Conservation (phyloP, 2,797 vertebrate genomes). For the Typhlichthys subterraneus region DNA sequence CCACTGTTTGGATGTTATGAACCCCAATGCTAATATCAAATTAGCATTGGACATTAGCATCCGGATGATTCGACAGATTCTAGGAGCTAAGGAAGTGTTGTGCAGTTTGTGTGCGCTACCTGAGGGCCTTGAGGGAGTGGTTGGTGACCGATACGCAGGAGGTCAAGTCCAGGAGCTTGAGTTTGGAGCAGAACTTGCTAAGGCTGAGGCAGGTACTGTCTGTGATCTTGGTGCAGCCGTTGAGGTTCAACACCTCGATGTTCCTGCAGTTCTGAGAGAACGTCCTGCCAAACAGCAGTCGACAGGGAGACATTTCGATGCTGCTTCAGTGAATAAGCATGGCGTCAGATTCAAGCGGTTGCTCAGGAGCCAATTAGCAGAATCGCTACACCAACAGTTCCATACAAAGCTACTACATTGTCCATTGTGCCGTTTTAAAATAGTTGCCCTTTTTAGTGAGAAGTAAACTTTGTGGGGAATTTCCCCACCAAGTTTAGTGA, state of each 20-base stretch:
- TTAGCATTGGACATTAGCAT: too few species aligned
- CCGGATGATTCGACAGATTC: too few species aligned
- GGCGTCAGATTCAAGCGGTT: slow-evolving; percentile 24
- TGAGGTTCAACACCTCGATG: slow-evolving; percentile 93
- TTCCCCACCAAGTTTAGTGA: not conserved
- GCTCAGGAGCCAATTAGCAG: slow-evolving; percentile 40
- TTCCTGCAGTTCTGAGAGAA: slow-evolving; percentile 97
- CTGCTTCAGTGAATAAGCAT: slow-evolving; percentile 33
- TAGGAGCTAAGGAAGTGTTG: not conserved
- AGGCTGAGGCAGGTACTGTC: slow-evolving; percentile 96
- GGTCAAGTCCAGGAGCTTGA: slow-evolving; percentile 93
- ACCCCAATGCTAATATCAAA: too few species aligned
- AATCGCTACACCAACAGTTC: slow-evolving; percentile 5
- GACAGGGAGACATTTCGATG: slow-evolving; percentile 28
- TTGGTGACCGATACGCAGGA: slow-evolving; percentile 94
- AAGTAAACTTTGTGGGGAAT: too few species aligned
- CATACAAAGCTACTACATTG: slow-evolving; percentile 8
- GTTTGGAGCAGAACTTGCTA: slow-evolving; percentile 95
- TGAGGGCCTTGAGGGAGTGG: slow-evolving; percentile 92
- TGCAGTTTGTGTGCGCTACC: slow-evolving; percentile 68
- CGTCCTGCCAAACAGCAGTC: slow-evolving; percentile 76
- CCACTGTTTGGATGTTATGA: too few species aligned
- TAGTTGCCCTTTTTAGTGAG: not conserved
- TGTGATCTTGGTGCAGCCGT: slow-evolving; percentile 97
- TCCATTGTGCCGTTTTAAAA: slow-evolving; percentile 8